A percentile compares a stretch with the other conserved stretches of the same genome.
Evolutionary conservation across 2,888 invertebrate species (phyloP).

Genomic region (Callyntrura sp.): DNA sequence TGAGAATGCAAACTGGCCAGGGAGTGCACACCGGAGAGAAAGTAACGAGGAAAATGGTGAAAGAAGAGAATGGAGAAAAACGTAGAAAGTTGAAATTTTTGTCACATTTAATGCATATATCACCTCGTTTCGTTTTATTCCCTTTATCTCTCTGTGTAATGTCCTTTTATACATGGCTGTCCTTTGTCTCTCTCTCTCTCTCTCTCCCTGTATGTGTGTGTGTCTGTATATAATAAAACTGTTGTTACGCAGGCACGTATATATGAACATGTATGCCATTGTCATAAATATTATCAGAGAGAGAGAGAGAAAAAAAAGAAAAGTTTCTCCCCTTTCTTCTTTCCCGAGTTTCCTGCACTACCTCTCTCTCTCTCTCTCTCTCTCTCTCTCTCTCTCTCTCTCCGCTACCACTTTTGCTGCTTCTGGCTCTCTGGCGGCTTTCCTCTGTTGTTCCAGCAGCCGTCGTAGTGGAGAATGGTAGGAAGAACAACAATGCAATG

Average conservation of each 20-base stretch:
- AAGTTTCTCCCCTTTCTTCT: conserved; percentile 10
- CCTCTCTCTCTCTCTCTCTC: neutral
- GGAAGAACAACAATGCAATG: conserved; percentile 46
- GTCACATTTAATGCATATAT: conserved; percentile 79
- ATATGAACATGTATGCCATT: conserved; percentile 16
- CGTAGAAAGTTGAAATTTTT: conserved; percentile 72
- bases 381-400: conserved; percentile 18
- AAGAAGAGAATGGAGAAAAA: conserved; percentile 53
- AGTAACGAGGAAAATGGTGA: neutral
- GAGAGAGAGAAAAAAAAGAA: conserved; percentile 23
- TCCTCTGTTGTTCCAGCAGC: conserved; percentile 11
- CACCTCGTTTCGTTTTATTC: conserved; percentile 68
- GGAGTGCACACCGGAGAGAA: neutral
- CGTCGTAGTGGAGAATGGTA: too few relatives aligned
- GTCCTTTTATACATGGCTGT: neutral
- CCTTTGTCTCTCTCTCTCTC: too few relatives aligned
- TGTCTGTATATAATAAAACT: conserved; percentile 4
- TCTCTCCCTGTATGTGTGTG: conserved; percentile 2
- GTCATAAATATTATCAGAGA: conserved; percentile 69
- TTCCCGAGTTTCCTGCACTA: too few relatives aligned
- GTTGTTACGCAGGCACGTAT: neutral
- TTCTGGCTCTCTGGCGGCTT: conserved; percentile 23
- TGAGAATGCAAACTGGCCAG: conserved; percentile 29
- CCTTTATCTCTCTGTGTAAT: conserved; percentile 27
- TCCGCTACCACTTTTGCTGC: neutral